Evolutionary conservation across 2,888 invertebrate species (phyloP).

Genomic region (Hydraecia micacea): DNA sequence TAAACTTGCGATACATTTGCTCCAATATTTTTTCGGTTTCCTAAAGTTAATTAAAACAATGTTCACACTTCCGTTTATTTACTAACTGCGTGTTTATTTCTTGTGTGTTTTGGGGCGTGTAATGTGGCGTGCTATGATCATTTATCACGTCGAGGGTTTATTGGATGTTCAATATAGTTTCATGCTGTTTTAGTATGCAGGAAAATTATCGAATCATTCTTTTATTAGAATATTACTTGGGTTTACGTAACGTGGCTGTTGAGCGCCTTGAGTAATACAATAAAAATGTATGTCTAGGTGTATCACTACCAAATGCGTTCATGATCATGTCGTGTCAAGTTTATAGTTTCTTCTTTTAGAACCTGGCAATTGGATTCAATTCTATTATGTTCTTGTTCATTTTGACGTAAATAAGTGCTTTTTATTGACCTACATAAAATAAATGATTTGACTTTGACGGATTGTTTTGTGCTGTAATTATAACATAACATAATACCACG

Average conservation of each 20-base stretch:
- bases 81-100: conserved; percentile 20
- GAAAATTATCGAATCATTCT: background rate
- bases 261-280: too few relatives aligned
- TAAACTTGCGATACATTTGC: conserved; percentile 52
- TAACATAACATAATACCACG: background rate
- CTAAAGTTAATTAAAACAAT: conserved; percentile 47
- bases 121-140: conserved; percentile 35
- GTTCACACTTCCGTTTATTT: conserved; percentile 56
- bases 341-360: background rate
- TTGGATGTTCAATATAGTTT: background rate
- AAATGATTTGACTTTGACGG: background rate
- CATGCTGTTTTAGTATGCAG: background rate
- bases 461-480: background rate
- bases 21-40: conserved; percentile 53
- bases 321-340: background rate
- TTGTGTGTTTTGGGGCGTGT: conserved; percentile 45
- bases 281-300: background rate
- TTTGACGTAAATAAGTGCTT: too few relatives aligned
- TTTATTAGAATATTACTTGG: background rate
- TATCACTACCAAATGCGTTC: background rate
- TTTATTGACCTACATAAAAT: background rate
- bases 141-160: background rate
- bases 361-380: background rate
- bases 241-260: background rate
- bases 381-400: background rate